These are phyloP conservation scores for Drosophila kambysellisi DNA, from an alignment of 2,888 invertebrate species.

Conservation along the genomic window DNA sequence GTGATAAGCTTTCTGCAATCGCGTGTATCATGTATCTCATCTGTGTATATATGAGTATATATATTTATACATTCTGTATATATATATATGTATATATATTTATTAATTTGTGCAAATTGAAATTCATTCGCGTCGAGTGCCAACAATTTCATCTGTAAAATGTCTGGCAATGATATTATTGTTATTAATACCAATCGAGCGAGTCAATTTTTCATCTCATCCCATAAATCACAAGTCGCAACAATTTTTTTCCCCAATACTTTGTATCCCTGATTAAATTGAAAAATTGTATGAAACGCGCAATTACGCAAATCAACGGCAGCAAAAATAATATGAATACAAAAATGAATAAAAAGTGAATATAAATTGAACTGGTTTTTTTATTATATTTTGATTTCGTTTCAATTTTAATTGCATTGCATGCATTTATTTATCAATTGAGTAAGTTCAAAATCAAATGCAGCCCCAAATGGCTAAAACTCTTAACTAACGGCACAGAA, in stretches of 20 bases:
- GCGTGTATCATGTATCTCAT: constrained; percentile 20
- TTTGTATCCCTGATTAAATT: constrained; percentile 51
- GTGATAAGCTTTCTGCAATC: constrained; percentile 20
- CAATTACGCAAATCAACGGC: constrained; percentile 75
- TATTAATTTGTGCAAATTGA: constrained; percentile 68
- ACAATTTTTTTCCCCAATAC: background rate
- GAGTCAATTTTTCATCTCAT: constrained; percentile 46
- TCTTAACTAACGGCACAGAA: constrained; percentile 23
- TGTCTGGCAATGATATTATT: constrained; percentile 64
- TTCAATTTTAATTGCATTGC: constrained; percentile 15
- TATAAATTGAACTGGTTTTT: constrained; percentile 44
- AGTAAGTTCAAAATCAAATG: constrained; percentile 31
- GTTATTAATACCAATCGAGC: constrained; percentile 62
- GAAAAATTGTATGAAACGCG: constrained; percentile 68
- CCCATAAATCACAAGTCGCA: constrained; percentile 39
- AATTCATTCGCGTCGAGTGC: constrained; percentile 64
- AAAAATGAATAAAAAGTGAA: constrained; percentile 22
- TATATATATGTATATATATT: constrained; percentile 23
- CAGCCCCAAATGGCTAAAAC: constrained; percentile 1
- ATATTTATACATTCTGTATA: background rate
- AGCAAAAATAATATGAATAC: constrained; percentile 32
- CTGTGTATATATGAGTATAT: background rate
- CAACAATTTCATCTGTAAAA: constrained; percentile 64
- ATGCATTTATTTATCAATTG: constrained; percentile 30
- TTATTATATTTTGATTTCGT: constrained; percentile 43